Percentiles rank a stretch among this genome's conserved stretches.
These are phyloP conservation scores for Lutjanus erythropterus DNA, from an alignment of 2,113 vertebrate species.

Conservation along the genomic window DNA sequence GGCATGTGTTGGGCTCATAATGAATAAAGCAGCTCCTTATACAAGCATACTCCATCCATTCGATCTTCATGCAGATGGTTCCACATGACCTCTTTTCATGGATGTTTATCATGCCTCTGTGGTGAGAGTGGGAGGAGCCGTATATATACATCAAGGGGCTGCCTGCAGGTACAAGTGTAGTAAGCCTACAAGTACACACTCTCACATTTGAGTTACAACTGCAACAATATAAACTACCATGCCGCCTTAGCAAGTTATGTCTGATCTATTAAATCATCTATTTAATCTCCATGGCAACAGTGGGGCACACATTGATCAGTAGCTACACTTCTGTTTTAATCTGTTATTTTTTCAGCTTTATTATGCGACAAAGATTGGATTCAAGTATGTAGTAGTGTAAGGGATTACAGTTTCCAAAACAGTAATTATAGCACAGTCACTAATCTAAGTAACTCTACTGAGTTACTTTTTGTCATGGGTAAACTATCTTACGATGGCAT, in stretches of 20 bases:
- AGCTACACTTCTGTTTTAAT: no score
- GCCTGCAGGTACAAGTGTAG: not conserved
- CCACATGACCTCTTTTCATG: not conserved
- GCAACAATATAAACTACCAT: not conserved
- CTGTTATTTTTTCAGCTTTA: no score
- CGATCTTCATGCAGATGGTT: not conserved
- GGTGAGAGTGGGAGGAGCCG: not conserved
- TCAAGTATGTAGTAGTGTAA: no score
- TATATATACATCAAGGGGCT: no score
- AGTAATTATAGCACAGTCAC: no score
- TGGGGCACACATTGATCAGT: no score
- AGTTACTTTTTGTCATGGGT: no score
- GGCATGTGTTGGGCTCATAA: not conserved
- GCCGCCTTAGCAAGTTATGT: not conserved
- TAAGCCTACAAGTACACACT: not conserved
- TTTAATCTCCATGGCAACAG: no score
- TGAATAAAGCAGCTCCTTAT: not conserved
- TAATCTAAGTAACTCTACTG: no score
- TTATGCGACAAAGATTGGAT: no score
- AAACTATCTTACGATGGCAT: no score
- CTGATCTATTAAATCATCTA: not conserved
- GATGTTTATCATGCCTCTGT: slow-evolving; percentile 2
- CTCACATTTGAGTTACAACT: not conserved
- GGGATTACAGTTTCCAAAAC: no score
- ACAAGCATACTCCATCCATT: not conserved